Conservation (phyloP, 2,113 vertebrate genomes). For the Megaceryle torquata region DNA sequence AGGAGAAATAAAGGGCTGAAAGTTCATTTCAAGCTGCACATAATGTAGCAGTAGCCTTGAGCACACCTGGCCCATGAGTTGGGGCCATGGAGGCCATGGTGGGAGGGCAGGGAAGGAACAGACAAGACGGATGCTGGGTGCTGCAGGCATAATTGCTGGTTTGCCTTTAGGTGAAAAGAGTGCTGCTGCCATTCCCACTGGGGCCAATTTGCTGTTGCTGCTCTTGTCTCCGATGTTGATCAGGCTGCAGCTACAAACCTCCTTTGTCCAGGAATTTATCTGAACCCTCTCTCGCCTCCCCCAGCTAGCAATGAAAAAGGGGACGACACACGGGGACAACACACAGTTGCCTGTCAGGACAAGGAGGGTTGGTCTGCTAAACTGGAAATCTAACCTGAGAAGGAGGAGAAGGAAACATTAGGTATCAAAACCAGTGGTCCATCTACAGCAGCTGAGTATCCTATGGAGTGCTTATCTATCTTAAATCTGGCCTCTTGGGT, state of each 20-base stretch:
- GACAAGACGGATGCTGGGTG: slow-evolving; percentile 37
- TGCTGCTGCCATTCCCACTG: slow-evolving; percentile 66
- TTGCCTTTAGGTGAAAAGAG: slow-evolving; percentile 69
- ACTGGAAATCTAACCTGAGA: not conserved
- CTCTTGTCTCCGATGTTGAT: slow-evolving; percentile 70
- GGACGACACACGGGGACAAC: not conserved
- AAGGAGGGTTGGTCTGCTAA: slow-evolving; percentile 29
- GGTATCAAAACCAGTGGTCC: not conserved
- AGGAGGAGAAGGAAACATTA: not conserved
- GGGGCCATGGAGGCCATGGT: not conserved
- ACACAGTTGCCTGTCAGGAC: not conserved
- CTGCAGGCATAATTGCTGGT: slow-evolving; percentile 61
- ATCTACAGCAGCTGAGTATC: not conserved
- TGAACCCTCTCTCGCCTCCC: not conserved
- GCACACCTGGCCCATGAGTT: not conserved
- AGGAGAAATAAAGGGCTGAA: not conserved
- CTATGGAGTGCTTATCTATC: not conserved
- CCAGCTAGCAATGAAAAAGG: slow-evolving; percentile 27
- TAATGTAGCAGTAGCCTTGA: slow-evolving; percentile 13
- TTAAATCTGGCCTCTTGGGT: not conserved
- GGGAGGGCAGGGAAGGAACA: slow-evolving; percentile 40
- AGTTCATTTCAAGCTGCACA: not conserved
- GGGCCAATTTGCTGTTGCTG: slow-evolving; percentile 74
- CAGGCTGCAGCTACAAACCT: slow-evolving; percentile 68
- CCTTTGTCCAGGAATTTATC: slow-evolving; percentile 57